Evolutionary conservation across 2,888 invertebrate genomes (phyloP), one percentile per base, ranked within the genome.

Genomic region (Orthosia cruda): DNA sequence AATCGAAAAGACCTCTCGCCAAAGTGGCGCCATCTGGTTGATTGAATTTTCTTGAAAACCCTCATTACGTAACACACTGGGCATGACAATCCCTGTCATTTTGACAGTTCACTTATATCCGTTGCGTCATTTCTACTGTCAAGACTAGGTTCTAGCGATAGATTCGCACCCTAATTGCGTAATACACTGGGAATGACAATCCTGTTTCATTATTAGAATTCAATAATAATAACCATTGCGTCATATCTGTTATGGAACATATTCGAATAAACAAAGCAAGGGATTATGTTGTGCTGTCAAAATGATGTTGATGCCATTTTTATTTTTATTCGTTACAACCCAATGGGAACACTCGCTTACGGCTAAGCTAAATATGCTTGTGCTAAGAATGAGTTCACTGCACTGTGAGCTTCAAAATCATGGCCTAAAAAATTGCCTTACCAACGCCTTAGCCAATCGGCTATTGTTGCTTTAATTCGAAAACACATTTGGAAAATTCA

Each of bases 281-380:
- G 45, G 18, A 3, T 50, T n/a, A 40, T 52, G 23, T 47, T 71
- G 45, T 4, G 40, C n/a, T 59, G 50, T 74, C 57, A 79, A 52
- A 78, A 52, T 78, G 4, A 16, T n/a, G 5, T n/a, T 52, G 16
- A 20, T 16, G 45, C 9, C 4, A 49, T 12, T 58, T 26, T 20
- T 20, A 1, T 74, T 50, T 3, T 18, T 4, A 15, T 4, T 59
- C 15, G 16, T n/a, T 12, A 40, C 59, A 18, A 71, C 9, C 4
- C 4, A 18, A 9, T 54, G 7, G 15, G 73, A 20, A 61, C 61
- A 26, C 54, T 80, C 61, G 61, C 15, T 68, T 49, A 12, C 1
- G 52, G 67, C 11, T 83, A 79, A 83, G 80, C 80, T 72, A 79
- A 79, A 83, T 84, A 81, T 80, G 81, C 84, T 66, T 85, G 71